Percentiles rank a stretch among this genome's conserved stretches.
Conservation (phyloP, 2,888 invertebrate species). For the Glyphotaelius pellucidus region DNA sequence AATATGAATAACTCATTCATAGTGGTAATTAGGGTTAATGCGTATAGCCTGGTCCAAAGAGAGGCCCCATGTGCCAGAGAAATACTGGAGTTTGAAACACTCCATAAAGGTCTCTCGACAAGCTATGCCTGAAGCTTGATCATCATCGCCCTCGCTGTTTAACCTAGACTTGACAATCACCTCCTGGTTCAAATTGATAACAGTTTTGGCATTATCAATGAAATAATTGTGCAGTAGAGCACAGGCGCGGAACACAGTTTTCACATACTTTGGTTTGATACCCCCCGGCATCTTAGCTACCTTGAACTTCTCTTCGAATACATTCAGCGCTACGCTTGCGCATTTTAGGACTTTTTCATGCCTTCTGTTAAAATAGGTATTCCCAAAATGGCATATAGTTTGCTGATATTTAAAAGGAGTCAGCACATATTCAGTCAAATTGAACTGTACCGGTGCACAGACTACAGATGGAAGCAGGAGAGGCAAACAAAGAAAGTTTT, state of each 20-base stretch:
- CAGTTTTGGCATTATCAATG: neutral
- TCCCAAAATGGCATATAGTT: neutral
- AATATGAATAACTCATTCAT: neutral
- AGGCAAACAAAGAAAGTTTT: neutral
- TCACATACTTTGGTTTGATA: neutral
- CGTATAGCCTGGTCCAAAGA: neutral
- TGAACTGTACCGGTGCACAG: neutral
- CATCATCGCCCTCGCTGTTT: neutral
- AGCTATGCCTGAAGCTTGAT: neutral
- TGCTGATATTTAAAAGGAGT: neutral
- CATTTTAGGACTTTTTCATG: neutral
- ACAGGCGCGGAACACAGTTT: neutral
- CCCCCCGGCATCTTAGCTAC: neutral
- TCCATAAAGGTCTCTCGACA: neutral
- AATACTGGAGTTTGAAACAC: neutral
- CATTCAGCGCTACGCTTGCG: neutral
- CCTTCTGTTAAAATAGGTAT: neutral
- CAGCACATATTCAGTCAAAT: neutral
- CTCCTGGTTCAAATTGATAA: neutral
- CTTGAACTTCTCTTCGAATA: neutral
- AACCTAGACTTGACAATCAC: neutral
- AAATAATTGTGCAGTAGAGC: neutral
- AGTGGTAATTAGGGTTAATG: neutral
- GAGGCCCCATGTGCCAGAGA: neutral
- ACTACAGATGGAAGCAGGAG: neutral